These are phyloP conservation scores for Oenanthe oenanthe DNA, from an alignment of 2,113 vertebrate species.

Conservation along the genomic window DNA sequence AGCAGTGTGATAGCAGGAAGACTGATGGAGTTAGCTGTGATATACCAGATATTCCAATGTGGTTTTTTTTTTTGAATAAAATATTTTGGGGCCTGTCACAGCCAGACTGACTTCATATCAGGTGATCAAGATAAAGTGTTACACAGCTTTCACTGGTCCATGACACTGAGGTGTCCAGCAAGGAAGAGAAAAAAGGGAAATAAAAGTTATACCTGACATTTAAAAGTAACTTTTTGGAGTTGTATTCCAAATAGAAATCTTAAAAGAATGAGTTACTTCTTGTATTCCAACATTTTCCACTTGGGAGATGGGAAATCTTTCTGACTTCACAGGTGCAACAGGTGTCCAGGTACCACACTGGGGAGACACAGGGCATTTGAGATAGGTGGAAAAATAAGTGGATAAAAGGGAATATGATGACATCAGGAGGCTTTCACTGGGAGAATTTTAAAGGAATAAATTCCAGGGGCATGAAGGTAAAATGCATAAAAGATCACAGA, in stretches of 20 bases:
- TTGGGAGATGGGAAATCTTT: not conserved
- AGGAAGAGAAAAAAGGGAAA: not conserved
- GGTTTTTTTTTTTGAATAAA: not conserved
- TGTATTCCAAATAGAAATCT: not conserved
- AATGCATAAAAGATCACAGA: not conserved
- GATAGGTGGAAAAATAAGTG: not conserved
- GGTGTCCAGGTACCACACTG: not conserved
- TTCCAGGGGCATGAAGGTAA: not conserved
- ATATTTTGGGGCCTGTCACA: not conserved
- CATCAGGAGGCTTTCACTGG: not conserved
- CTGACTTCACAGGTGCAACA: not conserved
- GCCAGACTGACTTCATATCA: fast-evolving
- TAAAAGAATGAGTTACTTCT: not conserved
- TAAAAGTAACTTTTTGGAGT: not conserved
- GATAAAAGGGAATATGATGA: not conserved
- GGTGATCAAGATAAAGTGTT: not conserved
- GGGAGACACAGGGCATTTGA: not conserved
- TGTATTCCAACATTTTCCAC: not conserved
- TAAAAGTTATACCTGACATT: not conserved
- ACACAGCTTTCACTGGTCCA: not conserved
- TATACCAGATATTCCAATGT: not conserved
- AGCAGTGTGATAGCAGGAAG: not conserved
- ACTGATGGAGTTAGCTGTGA: not conserved
- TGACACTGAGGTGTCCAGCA: not conserved
- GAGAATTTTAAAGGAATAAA: not conserved